A percentile compares a stretch with the other conserved stretches of the same genome.
phyloP scores from a whole-genome alignment of 2,888 invertebrate genomes.

The Megaustenia siamemsis region DNA sequence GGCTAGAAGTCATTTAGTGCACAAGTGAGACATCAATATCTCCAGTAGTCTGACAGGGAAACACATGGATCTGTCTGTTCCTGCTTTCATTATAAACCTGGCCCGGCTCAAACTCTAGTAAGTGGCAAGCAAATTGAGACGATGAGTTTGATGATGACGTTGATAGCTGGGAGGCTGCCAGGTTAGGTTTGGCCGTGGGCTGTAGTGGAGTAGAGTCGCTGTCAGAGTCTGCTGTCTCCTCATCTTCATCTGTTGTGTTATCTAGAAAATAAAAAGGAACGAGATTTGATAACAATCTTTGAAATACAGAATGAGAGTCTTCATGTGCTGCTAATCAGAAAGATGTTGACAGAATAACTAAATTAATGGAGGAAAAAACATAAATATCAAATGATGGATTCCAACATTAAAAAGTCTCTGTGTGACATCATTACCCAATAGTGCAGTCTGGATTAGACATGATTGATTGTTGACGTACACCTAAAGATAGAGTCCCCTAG shows the following conservation, averaged over 20 bases:
- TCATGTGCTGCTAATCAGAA: neutral
- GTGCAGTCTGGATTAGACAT: neutral
- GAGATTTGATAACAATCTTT: neutral
- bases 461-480: neutral
- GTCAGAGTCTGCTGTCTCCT: conserved; percentile 89
- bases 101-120: conserved; percentile 85
- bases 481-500: neutral
- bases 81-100: conserved; percentile 96
- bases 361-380: neutral
- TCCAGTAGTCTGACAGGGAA: conserved; percentile 81
- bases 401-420: neutral
- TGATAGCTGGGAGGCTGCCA: conserved; percentile 18
- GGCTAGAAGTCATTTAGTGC: no score
- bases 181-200: neutral
- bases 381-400: no score
- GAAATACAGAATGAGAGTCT: neutral
- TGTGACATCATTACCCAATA: neutral
- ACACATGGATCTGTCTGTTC: conserved; percentile 93
- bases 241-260: neutral
- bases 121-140: conserved; percentile 50
- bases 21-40: conserved; percentile 57
- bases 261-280: neutral
- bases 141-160: neutral
- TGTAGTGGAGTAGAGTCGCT: conserved; percentile 48
- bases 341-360: neutral